A percentile compares a stretch with the other conserved stretches of the same genome.
Evolutionary conservation across 2,113 vertebrate genomes (phyloP).

Genomic region (Psittacara wagleri): DNA sequence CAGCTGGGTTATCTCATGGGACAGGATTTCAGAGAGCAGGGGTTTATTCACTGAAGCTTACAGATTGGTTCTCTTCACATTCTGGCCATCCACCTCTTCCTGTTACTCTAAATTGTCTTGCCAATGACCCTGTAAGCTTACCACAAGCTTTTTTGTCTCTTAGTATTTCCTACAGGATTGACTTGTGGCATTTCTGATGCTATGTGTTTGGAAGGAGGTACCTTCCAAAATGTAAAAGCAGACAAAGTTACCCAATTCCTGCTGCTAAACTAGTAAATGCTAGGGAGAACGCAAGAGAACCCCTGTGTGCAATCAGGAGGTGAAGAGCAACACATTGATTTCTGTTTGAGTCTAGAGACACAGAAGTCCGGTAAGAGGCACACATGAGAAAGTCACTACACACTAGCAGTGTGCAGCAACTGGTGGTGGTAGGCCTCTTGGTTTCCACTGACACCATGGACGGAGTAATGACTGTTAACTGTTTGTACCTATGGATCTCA

Average conservation of each 20-base stretch:
- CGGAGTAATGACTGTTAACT: background rate
- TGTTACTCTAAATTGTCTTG: background rate
- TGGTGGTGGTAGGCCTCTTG: background rate
- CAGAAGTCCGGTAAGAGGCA: background rate
- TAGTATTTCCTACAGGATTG: background rate
- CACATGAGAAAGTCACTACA: conserved; percentile 2
- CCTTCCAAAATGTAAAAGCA: too few species aligned
- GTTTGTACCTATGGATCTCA: too few species aligned
- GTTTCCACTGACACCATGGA: background rate
- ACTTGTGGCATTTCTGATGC: background rate
- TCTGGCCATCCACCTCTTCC: background rate
- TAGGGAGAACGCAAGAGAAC: background rate
- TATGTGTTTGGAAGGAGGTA: background rate
- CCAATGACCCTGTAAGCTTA: background rate
- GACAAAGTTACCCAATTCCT: too few species aligned
- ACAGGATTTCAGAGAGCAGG: background rate
- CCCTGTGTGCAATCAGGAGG: background rate
- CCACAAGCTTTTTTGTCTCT: background rate
- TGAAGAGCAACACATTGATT: background rate
- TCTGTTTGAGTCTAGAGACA: background rate
- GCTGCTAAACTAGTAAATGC: too few species aligned
- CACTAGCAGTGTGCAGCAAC: background rate
- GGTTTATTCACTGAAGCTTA: background rate
- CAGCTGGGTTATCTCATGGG: background rate
- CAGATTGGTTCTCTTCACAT: background rate